Evolutionary conservation across 2,888 invertebrate genomes (phyloP), one percentile per base, ranked within the genome.

Genomic region (Resseliella maxima): DNA sequence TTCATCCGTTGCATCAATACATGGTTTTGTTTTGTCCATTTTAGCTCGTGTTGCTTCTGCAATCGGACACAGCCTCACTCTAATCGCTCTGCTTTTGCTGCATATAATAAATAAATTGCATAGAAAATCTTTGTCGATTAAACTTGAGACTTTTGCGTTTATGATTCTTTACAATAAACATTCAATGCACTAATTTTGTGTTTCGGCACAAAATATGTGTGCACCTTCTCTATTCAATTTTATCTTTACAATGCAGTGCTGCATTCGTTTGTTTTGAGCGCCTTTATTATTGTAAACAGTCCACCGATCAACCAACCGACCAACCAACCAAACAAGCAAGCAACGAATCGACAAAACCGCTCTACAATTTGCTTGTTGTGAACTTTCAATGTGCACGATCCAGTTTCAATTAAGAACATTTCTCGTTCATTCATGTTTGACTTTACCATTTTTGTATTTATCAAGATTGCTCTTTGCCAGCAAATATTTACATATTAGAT

Each of bases 361-460:
- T n/a, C n/a, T 18, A 59, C n/a, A 59, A 31, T 72, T 27, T 35
- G n/a, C 18, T 72, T 35, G 31, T 2, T 31, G n/a, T 72, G 72
- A 72, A 72, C 72, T 72, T 72, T 72, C 31, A 6, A 31, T 72
- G n/a, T 72, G 72, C 72, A 72, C 72, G 72, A 72, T 72, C 72
- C 72, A 72, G 72, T 72, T 72, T 72, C 72, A 72, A 72, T 72
- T 72, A 72, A 72, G 72, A 72, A 72, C 72, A 72, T 72, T 72
- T 72, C 59, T 59, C 50, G 50, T 50, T 50, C 50, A 50, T 50
- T 50, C 50, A 50, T 59, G 59, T 59, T 72, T 31, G 72, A 72
- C 72, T 72, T 72, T 72, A 31, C 72, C 72, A 72, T 72, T 72
- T 72, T 72, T 72, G 72, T 72, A 72, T 50, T 72, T 72, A 72